Evolutionary conservation across 2,113 vertebrate species (phyloP).

Genomic region (Corynorhinus townsendii): DNA sequence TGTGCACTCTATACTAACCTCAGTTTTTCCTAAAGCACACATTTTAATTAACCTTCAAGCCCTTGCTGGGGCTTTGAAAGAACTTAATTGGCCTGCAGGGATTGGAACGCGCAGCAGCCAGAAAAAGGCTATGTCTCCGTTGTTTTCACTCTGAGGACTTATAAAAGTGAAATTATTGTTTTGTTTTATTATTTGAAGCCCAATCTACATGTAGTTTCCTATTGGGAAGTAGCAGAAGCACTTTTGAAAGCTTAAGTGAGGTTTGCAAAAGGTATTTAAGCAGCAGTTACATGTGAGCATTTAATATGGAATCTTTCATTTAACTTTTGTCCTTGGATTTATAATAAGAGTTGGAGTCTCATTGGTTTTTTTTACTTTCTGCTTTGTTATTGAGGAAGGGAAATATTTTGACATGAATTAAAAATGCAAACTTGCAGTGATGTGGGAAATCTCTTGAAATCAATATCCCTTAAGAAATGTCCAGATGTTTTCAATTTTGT

Average conservation of each 20-base stretch:
- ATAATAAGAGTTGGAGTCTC: not conserved
- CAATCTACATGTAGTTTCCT: constrained; percentile 42
- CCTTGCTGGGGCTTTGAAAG: constrained; percentile 58
- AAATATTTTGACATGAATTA: constrained; percentile 19
- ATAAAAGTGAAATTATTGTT: constrained; percentile 66
- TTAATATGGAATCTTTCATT: constrained; percentile 16
- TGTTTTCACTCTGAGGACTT: constrained; percentile 66
- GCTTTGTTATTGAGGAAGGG: not conserved
- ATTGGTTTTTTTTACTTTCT: not conserved
- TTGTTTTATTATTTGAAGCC: constrained; percentile 62
- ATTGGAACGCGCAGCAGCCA: constrained; percentile 43
- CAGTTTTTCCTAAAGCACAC: constrained; percentile 54
- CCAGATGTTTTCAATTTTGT: not conserved
- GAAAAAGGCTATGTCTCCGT: constrained; percentile 58
- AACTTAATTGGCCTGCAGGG: constrained; percentile 54
- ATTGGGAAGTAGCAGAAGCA: constrained; percentile 26
- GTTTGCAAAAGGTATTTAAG: not conserved
- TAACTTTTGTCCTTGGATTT: not conserved
- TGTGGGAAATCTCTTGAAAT: not conserved
- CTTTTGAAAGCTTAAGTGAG: constrained; percentile 36
- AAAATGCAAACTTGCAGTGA: not conserved
- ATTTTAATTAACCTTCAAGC: constrained; percentile 63
- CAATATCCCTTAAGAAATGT: not conserved
- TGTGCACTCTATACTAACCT: not conserved
- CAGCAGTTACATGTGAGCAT: not conserved